A percentile compares a stretch with the other conserved stretches of the same genome.
Evolutionary conservation across 2,113 vertebrate species (phyloP).

Genomic region (Romanogobio albipinnatus): DNA sequence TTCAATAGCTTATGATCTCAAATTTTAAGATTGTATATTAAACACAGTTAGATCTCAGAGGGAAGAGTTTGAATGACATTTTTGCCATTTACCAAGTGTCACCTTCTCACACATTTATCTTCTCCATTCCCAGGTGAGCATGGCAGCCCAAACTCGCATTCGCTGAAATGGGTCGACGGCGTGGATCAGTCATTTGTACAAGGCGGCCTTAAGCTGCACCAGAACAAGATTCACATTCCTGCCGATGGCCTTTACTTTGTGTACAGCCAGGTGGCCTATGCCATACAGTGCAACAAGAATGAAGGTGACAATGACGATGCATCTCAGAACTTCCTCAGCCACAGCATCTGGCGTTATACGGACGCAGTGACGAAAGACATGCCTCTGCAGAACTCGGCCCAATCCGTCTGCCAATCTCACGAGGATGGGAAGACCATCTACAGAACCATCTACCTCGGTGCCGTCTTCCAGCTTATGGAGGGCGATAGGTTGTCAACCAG

Average conservation of each 20-base stretch:
- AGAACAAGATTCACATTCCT: conserved; percentile 72
- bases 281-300: conserved; percentile 53
- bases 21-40: not conserved
- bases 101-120: not conserved
- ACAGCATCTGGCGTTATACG: conserved; percentile 65
- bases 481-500: conserved; percentile 65
- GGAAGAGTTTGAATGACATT: not conserved
- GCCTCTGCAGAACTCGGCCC: conserved; percentile 66
- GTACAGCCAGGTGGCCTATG: conserved; percentile 76
- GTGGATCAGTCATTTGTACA: conserved; percentile 66
- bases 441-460: conserved; percentile 71
- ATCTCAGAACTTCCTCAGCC: conserved; percentile 59
- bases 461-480: conserved; percentile 67
- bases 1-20: no score
- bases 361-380: not conserved
- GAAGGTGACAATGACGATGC: accelerated
- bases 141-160: accelerated
- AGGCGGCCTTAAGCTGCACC: conserved; percentile 62
- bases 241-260: conserved; percentile 74
- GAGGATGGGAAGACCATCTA: conserved; percentile 44
- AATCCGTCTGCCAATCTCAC: conserved; percentile 62
- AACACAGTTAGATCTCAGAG: no score
- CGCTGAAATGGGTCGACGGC: conserved; percentile 61
- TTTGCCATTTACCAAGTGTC: not conserved
- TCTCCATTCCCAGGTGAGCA: not conserved